phyloP scores from a whole-genome alignment of 2,797 vertebrate genomes.

The Silurus aristotelis region DNA sequence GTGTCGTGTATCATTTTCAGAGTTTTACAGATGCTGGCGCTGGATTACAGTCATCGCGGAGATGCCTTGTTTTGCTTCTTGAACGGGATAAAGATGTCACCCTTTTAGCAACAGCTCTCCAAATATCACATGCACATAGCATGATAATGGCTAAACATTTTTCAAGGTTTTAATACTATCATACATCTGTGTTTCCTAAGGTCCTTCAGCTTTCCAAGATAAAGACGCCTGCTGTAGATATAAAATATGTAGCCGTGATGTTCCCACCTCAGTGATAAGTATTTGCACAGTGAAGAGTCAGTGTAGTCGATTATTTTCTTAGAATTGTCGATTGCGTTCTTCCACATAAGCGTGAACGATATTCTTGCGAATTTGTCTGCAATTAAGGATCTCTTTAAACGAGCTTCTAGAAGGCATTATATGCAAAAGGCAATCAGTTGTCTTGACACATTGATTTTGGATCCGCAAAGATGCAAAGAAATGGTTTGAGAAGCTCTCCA shows the following conservation, averaged over 20 bases:
- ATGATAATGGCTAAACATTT: background rate
- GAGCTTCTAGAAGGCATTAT: background rate
- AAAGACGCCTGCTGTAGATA: background rate
- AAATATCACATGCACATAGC: background rate
- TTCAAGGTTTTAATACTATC: background rate
- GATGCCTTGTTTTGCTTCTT: background rate
- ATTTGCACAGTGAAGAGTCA: background rate
- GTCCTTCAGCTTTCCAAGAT: background rate
- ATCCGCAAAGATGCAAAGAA: background rate
- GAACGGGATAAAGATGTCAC: no score
- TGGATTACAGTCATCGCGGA: background rate
- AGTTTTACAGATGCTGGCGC: constrained; percentile 29
- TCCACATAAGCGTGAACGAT: background rate
- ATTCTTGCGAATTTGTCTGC: background rate
- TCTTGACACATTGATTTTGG: background rate
- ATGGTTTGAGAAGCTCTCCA: background rate
- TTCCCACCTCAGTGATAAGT: background rate
- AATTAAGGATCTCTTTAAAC: background rate
- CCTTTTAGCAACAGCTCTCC: background rate
- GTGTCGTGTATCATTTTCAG: constrained; percentile 1
- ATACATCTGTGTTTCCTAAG: background rate
- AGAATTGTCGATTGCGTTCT: background rate
- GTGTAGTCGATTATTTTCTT: background rate
- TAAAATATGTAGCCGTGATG: background rate
- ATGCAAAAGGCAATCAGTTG: background rate